phyloP scores from a whole-genome alignment of 2,888 invertebrate species.

The Tholera decimalis region DNA sequence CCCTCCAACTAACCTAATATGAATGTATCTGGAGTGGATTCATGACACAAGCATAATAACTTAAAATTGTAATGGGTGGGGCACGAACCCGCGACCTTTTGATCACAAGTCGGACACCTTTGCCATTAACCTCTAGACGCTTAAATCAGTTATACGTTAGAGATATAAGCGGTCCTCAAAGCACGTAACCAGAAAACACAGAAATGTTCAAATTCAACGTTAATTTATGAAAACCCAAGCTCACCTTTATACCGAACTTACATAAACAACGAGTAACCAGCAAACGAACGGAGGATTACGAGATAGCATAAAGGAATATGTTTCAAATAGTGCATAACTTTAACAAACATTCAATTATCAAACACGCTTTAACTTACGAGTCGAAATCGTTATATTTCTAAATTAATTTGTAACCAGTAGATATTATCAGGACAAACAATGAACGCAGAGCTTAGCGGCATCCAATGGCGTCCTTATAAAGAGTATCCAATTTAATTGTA shows the following conservation, averaged over 20 bases:
- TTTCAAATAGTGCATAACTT: conserved; percentile 18
- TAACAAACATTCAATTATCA: conserved; percentile 48
- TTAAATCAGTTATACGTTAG: background rate
- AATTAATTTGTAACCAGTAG: conserved; percentile 74
- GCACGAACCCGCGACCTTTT: no score
- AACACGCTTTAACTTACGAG: conserved; percentile 46
- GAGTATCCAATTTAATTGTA: conserved; percentile 77
- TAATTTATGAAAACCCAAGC: conserved; percentile 21
- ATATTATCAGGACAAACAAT: conserved; percentile 70
- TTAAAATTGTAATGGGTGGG: no score
- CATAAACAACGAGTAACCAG: conserved; percentile 20
- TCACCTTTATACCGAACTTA: background rate
- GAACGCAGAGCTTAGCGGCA: conserved; percentile 65
- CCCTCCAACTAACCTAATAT: no score
- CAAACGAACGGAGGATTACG: conserved; percentile 17
- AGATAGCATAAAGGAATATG: conserved; percentile 38
- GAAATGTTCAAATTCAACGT: no score
- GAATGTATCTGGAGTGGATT: no score
- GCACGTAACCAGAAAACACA: background rate
- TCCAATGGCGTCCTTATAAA: conserved; percentile 71
- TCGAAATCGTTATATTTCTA: conserved; percentile 64
- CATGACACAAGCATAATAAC: no score
- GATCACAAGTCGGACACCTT: no score
- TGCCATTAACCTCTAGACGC: no score
- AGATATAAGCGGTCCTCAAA: background rate